Base-by-base conservation (phyloP, 2,888 invertebrate species). In the Rhabditoides inermis region DNA sequence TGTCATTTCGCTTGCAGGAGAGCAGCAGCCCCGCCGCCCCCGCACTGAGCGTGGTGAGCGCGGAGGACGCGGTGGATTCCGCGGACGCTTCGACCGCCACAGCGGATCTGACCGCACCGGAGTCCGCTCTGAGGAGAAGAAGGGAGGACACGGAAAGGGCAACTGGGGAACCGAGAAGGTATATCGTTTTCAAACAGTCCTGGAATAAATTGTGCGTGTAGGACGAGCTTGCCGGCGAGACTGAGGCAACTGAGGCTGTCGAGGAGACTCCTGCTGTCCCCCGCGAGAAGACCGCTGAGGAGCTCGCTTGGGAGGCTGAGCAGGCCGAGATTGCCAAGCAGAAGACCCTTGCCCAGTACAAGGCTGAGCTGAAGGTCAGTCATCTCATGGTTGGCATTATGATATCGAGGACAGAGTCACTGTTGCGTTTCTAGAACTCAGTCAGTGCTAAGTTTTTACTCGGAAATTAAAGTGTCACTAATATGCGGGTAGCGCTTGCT, bases 141-240 rank as follows among this genome's bases (percentile, higher is more conserved):
- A 70, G 60, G 66, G 77, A 71, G 63, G 80, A 77, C 58, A 80
- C 69, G 81, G 81, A 49, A 68, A 63, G 54, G 71, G 70, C 53
- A 73, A 73, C 65, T 73, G 73, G 73, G 73, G 73, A 58, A 65
- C 66, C 45, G 58, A 63, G 41, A 60, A 65, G 53, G 60, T 60
- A 12, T 26, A 35, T 25, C 10, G n/a, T 1, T 32, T 20, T 44
- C 12, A 6, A 6, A 6, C 10, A 7, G 15, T 32, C 10, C 32
- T 32, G 32, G 32, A 39, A 12, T 28, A n/a, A 15, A n/a, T 25
- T 39, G 20, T 46, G 35, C 7, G 6, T 18, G 45, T 28, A 60
- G 58, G 72, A 72, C 46, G 69, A 72, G 59, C 53, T 72, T 35
- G 60, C 58, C 35, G 72, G 62, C 28, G 69, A 69, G 44, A 68